These are phyloP conservation scores for Xiphophorus birchmanni DNA, from an alignment of 2,797 vertebrate species.

Conservation along the genomic window DNA sequence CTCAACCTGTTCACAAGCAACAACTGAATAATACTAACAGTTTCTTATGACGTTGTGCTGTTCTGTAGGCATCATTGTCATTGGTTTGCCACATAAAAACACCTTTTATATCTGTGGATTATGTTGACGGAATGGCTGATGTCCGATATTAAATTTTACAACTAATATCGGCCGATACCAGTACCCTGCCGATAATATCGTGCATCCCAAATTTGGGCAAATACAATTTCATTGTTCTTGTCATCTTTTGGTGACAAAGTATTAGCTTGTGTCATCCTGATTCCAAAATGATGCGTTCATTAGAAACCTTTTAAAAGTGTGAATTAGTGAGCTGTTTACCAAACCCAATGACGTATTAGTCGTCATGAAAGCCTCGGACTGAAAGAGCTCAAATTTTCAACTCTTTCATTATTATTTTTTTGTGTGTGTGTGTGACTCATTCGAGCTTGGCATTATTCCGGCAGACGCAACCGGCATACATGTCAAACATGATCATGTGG, in stretches of 20 bases:
- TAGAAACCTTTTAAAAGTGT: neutral
- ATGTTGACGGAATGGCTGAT: too few relatives aligned
- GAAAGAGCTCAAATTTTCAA: neutral
- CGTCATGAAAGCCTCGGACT: neutral
- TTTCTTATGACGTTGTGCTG: too few relatives aligned
- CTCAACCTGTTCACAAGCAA: too few relatives aligned
- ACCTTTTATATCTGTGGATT: too few relatives aligned
- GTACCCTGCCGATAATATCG: too few relatives aligned
- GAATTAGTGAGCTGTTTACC: neutral
- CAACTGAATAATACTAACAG: too few relatives aligned
- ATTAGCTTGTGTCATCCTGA: neutral
- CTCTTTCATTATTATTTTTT: neutral
- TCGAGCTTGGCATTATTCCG: neutral
- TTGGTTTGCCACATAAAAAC: too few relatives aligned
- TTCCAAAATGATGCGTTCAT: neutral
- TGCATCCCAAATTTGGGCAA: neutral
- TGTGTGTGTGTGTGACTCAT: neutral
- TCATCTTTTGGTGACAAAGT: neutral
- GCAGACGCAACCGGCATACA: constrained; percentile 10
- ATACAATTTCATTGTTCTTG: neutral
- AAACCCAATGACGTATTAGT: neutral
- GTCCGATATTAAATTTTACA: too few relatives aligned
- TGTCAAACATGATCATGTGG: constrained; percentile 39
- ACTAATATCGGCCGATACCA: too few relatives aligned
- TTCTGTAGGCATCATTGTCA: too few relatives aligned